Base-by-base conservation (phyloP, 2,797 vertebrate genomes). In the Hyperoplus immaculatus region DNA sequence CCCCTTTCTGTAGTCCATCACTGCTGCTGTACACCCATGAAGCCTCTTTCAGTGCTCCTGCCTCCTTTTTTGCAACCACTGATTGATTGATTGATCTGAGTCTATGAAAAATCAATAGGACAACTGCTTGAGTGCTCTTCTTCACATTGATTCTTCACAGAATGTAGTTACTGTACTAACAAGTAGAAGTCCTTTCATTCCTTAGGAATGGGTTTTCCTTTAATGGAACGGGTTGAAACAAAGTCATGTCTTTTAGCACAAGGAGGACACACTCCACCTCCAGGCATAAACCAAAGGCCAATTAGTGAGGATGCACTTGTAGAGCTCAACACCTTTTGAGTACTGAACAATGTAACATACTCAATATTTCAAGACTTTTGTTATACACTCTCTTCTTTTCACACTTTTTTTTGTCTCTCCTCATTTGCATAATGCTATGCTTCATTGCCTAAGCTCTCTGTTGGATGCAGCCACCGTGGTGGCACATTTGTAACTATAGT, bases 31-130 rank as follows among this genome's bases (percentile, higher is more conserved):
- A 68, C 69, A 67, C 69, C 70, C 80, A 72, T 55, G 9, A 39
- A 4, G 11, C 50, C 64, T 69, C 58, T 72, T 29, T 70, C 13
- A 15, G n/a, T n/a, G 42, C 54, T 42, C 59, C 63, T 55, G 53
- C 55, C 57, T 65, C 69, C 58, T 46, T 15, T 63, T 43, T 51
- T 68, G 54, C 71, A 78, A 72, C 69, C 77, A 89, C 75, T 87
- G 89, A 92, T 86, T 75, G 81, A 90, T 88, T 87, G 91, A 92
- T 77, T 91, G 85, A 91, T 92, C 85, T 63, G 46, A 77, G 87
- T 86, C 85, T 82, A 88, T 91, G 76, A 93, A 89, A 90, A 92
- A 92, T 90, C 89, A 80, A 92, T 90, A 83, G 75, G 77, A 88
- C 81, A 82, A 75, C 82, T 75, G 77, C 87, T 74, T 87, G 87